phyloP scores from a whole-genome alignment of 2,797 vertebrate species.

The Chromobotia macracanthus region DNA sequence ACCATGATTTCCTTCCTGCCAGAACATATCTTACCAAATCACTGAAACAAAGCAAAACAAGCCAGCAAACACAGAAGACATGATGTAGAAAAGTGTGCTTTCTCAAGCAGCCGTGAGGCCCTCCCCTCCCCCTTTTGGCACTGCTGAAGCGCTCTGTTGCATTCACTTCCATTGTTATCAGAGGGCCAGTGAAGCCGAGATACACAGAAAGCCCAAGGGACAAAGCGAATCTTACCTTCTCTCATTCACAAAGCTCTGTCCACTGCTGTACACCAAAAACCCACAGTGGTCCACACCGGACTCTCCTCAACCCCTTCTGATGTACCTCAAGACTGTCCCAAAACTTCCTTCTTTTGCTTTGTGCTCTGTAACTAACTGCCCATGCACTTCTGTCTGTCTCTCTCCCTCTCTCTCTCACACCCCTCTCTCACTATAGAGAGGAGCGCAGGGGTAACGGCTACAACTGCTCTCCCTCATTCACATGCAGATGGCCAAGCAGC shows the following conservation, averaged over 20 bases:
- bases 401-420: conserved; percentile 40
- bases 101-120: conserved; percentile 9
- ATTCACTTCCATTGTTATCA: conserved; percentile 72
- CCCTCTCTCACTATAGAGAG: too few species aligned
- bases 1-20: conserved; percentile 24
- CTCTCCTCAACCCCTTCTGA: conserved; percentile 29
- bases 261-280: conserved; percentile 35
- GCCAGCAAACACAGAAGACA: conserved; percentile 11
- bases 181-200: conserved; percentile 50
- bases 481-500: conserved; percentile 80
- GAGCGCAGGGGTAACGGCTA: conserved; percentile 62
- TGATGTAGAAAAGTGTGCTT: neutral
- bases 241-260: conserved; percentile 68
- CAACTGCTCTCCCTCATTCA: conserved; percentile 77
- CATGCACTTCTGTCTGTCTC: conserved; percentile 50
- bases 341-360: conserved; percentile 36
- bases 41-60: conserved; percentile 27
- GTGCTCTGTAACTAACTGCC: conserved; percentile 48
- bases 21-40: neutral
- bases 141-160: conserved; percentile 66
- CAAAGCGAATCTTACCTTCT: conserved; percentile 74
- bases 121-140: conserved; percentile 59
- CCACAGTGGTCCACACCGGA: conserved; percentile 26
- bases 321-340: conserved; percentile 31
- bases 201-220: conserved; percentile 48